Percentiles rank a stretch among this genome's conserved stretches.
phyloP scores from a whole-genome alignment of 2,888 invertebrate genomes.

The Xylocampa areola region DNA sequence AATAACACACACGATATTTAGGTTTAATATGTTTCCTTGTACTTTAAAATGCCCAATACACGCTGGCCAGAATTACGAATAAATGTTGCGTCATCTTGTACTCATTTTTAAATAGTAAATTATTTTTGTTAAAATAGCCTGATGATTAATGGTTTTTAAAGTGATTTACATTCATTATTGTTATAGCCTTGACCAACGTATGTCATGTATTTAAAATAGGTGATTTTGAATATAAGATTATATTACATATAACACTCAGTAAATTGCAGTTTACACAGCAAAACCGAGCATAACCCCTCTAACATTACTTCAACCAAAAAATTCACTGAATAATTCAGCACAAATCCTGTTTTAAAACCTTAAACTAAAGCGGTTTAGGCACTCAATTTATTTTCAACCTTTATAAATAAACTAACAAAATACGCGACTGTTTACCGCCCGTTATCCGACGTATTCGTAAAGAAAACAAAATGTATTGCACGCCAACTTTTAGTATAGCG shows the following conservation, averaged over 20 bases:
- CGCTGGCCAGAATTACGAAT: conserved; percentile 30
- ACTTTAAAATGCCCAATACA: background rate
- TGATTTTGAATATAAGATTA: background rate
- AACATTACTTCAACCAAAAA: conserved; percentile 29
- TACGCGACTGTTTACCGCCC: conserved; percentile 61
- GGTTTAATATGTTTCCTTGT: too few species aligned
- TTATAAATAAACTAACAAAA: conserved; percentile 59
- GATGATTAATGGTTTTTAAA: conserved; percentile 22
- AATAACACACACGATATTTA: too few species aligned
- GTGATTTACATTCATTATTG: conserved; percentile 25
- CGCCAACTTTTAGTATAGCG: conserved; percentile 63
- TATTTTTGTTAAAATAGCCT: conserved; percentile 35
- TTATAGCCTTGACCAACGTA: background rate
- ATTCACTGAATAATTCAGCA: conserved; percentile 51
- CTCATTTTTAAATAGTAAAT: conserved; percentile 43
- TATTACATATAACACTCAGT: background rate
- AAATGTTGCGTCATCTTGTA: conserved; percentile 42
- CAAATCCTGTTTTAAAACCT: conserved; percentile 47
- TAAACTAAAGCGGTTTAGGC: conserved; percentile 54
- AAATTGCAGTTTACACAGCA: too few species aligned
- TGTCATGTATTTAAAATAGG: conserved; percentile 8
- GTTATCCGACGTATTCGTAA: conserved; percentile 62
- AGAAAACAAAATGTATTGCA: conserved; percentile 66
- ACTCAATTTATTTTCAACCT: conserved; percentile 58
- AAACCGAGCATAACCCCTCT: conserved; percentile 6